Percentiles rank a stretch among this genome's conserved stretches.
phyloP scores from a whole-genome alignment of 2,888 invertebrate species.

The Machimus rusticus region DNA sequence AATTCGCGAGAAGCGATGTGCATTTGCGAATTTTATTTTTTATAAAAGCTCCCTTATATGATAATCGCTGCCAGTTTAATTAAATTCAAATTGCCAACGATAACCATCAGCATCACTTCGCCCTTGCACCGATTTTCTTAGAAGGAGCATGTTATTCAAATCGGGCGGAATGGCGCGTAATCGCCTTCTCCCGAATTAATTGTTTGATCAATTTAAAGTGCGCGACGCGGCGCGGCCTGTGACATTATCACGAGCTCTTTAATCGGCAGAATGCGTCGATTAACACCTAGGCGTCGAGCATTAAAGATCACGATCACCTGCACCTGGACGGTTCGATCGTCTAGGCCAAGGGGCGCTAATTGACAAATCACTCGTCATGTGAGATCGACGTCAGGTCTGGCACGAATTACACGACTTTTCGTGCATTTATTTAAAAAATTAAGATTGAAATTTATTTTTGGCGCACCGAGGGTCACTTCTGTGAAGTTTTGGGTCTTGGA shows the following conservation, averaged over 20 bases:
- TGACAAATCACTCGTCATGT: conserved; percentile 19
- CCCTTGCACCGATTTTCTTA: background rate
- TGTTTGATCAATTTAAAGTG: background rate
- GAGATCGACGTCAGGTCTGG: conserved; percentile 12
- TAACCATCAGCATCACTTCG: background rate
- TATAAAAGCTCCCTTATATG: background rate
- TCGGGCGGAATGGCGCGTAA: background rate
- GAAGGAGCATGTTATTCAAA: background rate
- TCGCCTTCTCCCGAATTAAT: background rate
- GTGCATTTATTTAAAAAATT: background rate
- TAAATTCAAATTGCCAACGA: background rate
- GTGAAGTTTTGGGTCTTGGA: background rate
- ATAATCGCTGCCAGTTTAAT: background rate
- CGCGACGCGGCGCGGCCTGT: background rate
- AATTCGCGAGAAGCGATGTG: background rate
- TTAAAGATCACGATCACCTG: background rate
- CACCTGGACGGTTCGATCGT: background rate
- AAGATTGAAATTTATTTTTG: background rate
- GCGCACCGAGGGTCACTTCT: background rate
- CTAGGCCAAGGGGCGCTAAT: background rate
- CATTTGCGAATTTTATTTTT: background rate
- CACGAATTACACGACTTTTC: conserved; percentile 2
- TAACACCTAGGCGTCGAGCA: background rate
- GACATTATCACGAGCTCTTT: background rate
- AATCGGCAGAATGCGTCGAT: background rate